Evolutionary conservation across 2,797 vertebrate species (phyloP), one percentile per base, ranked within the genome.

Genomic region (Anguilla anguilla): DNA sequence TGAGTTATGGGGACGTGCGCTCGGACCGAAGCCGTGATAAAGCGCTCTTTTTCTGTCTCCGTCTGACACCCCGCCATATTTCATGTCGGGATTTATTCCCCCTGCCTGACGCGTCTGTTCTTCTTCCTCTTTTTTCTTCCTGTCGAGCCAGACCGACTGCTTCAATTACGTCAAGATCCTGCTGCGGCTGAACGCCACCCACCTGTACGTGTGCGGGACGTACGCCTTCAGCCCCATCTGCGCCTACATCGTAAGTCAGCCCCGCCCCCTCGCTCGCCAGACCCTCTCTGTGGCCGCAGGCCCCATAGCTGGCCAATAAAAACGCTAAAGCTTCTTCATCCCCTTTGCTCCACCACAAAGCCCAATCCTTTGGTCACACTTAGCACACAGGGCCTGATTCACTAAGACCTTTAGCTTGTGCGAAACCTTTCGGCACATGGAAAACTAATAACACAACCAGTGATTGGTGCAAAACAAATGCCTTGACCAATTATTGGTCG

Each of bases 121-220:
- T 10, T 55, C 3, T 1, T 35, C 51, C 69, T 77, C 59, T 25
- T n/a, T 79, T 25, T 86, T 22, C 89, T 85, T 85, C 3, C 69
- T 11, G 35, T 7, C 17, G 77, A 81, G 43, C 49, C 94, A 99
- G 98, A 97, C 96, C 0, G 98, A 99, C 92, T 99, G 98, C 93
- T 98, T 99, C 94, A 99, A 99, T 95, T 99, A 99, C 93, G 95
- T 99, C 94, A 99, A 99, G 96, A 97, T 99, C 91, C 95, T 99
- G 88, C 94, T 99, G 57, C 96, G 89, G 0, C 90, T 98, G 90
- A 99, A 99, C 93, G 95, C 94, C 93, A 99, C 96, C 90, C 97
- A 98, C 90, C 96, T 99, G 77, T 98, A 98, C 17, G 95, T 97
- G 86, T 99, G 98, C 6, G 98, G 98, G 86, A 99, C 98, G 0